A percentile compares a stretch with the other conserved stretches of the same genome.
Evolutionary conservation across 2,888 invertebrate genomes (phyloP).

Genomic region (Rhaphigaster nebulosa): DNA sequence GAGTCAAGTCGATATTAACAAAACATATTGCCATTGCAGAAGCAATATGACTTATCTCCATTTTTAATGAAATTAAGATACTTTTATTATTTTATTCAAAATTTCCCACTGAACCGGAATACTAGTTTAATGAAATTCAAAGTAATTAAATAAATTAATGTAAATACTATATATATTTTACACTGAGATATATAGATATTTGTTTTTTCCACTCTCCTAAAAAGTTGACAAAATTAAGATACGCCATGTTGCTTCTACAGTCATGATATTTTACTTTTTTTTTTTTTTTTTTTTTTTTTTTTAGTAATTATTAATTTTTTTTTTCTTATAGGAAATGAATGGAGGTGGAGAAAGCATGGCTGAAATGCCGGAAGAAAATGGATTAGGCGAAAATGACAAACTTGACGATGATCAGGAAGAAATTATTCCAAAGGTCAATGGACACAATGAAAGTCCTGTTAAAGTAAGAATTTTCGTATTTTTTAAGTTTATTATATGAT

Average conservation of each 20-base stretch:
- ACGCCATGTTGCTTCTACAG: no score
- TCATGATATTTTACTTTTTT: neutral
- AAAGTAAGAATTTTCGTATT: neutral
- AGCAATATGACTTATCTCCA: no score
- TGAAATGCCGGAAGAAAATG: constrained; percentile 65
- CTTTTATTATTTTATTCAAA: no score
- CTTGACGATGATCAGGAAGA: constrained; percentile 62
- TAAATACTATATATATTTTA: no score
- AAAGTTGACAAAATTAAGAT: no score
- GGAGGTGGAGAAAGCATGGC: constrained; percentile 66
- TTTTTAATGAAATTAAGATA: no score
- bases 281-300: neutral
- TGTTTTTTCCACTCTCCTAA: no score
- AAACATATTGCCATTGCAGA: neutral
- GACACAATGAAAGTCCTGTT: constrained; percentile 60
- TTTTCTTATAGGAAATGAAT: constrained; percentile 62
- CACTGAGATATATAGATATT: no score
- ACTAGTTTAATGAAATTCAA: no score
- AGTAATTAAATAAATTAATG: no score
- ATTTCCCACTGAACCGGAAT: no score
- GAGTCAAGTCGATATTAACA: neutral
- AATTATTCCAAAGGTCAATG: constrained; percentile 62
- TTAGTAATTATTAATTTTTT: neutral
- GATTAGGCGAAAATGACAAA: constrained; percentile 60
- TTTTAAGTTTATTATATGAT: neutral